phyloP scores from a whole-genome alignment of 2,113 vertebrate species.

The Urocolius indicus region DNA sequence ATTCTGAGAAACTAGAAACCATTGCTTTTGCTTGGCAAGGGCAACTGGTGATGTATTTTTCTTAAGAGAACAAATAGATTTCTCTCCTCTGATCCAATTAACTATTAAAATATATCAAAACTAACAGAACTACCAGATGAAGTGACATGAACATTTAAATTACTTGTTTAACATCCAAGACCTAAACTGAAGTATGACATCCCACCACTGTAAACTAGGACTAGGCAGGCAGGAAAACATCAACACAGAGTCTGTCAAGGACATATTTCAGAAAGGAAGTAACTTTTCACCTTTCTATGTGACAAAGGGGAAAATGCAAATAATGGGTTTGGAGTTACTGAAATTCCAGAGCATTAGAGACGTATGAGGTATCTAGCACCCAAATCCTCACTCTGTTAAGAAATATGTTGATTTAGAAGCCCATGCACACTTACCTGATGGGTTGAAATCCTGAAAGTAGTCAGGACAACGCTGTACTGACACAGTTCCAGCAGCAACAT shows the following conservation, averaged over 20 bases:
- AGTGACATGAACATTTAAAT: neutral
- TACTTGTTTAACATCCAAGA: neutral
- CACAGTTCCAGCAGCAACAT: conserved; percentile 81
- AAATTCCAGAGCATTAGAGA: neutral
- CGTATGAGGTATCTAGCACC: neutral
- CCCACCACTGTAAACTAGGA: neutral
- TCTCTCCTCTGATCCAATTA: neutral
- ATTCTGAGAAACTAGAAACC: conserved; percentile 30
- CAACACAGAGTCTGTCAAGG: neutral
- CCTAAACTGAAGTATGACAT: neutral
- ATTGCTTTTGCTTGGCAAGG: conserved; percentile 31
- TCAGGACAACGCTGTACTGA: conserved; percentile 93
- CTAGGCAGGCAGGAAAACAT: neutral
- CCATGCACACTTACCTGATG: conserved; percentile 81
- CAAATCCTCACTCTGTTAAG: neutral
- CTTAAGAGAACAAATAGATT: conserved; percentile 36
- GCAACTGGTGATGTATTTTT: neutral
- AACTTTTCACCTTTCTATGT: neutral
- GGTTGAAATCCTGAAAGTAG: conserved; percentile 96
- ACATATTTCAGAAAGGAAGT: neutral
- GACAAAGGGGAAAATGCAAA: neutral
- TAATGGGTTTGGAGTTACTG: neutral
- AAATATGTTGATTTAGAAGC: neutral
- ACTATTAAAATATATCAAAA: too few relatives aligned
- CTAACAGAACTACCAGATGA: neutral